Conservation (phyloP, 1,140 invertebrate species). For the Metaphire vulgaris region DNA sequence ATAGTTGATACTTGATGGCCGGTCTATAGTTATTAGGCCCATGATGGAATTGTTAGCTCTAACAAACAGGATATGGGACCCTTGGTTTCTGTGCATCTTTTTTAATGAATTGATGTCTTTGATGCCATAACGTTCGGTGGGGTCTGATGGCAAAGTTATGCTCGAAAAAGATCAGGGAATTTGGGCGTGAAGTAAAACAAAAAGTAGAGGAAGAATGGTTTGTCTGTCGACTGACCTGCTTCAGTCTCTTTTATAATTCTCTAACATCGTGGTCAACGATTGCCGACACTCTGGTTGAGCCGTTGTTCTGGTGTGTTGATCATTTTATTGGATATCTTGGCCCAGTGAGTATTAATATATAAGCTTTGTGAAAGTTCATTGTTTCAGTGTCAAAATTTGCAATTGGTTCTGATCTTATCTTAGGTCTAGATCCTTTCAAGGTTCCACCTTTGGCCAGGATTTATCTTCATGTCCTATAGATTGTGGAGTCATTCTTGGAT, state of each 20-base stretch:
- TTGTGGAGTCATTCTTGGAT: background rate
- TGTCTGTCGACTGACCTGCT: slow-evolving; percentile 21
- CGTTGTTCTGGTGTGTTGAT: slow-evolving; percentile 92
- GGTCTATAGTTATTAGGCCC: too few species aligned
- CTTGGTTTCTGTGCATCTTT: too few species aligned
- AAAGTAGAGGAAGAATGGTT: slow-evolving; percentile 17
- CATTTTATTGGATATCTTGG: slow-evolving; percentile 78
- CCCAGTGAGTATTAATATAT: slow-evolving; percentile 61
- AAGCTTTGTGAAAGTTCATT: background rate
- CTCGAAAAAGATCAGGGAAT: too few species aligned
- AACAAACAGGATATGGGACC: too few species aligned
- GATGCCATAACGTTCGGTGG: too few species aligned
- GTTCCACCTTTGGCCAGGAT: background rate
- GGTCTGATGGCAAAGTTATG: too few species aligned
- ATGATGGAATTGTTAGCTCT: too few species aligned
- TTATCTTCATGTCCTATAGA: background rate
- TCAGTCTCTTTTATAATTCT: slow-evolving; percentile 44
- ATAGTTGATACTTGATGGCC: too few species aligned
- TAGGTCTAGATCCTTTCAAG: background rate
- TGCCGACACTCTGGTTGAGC: slow-evolving; percentile 78
- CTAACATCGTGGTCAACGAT: slow-evolving; percentile 47
- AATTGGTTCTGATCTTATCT: background rate
- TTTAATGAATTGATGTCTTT: too few species aligned
- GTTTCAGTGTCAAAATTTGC: background rate
- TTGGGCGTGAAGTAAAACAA: too few species aligned